These are phyloP conservation scores for Stratiomys singularior DNA, from an alignment of 2,888 invertebrate species.

Conservation along the genomic window DNA sequence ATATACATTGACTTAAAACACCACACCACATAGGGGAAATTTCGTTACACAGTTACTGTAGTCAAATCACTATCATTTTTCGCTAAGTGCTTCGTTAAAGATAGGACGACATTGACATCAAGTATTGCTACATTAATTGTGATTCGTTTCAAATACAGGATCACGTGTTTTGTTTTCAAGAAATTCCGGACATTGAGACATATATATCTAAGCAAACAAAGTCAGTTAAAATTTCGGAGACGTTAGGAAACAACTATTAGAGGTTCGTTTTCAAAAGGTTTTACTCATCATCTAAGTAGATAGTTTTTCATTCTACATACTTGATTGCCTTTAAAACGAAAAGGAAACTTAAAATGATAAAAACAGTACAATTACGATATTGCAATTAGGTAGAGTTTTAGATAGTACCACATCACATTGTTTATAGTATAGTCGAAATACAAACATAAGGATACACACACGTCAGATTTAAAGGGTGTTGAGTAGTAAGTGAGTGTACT, in stretches of 20 bases:
- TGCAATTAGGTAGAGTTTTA: conserved; percentile 54
- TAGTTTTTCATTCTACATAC: conserved; percentile 13
- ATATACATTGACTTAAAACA: conserved; percentile 39
- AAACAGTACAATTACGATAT: conserved; percentile 20
- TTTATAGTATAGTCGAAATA: conserved; percentile 33
- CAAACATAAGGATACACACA: conserved; percentile 35
- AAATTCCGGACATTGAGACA: conserved; percentile 6
- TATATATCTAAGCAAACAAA: not conserved
- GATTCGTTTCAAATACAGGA: conserved; percentile 10
- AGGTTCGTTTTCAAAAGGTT: not conserved
- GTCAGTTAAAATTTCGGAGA: conserved; percentile 4
- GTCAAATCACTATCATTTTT: conserved; percentile 3
- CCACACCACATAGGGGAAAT: conserved; percentile 46
- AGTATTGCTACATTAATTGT: conserved; percentile 7
- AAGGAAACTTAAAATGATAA: conserved; percentile 2
- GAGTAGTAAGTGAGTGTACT: not conserved
- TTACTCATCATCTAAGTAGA: conserved; percentile 13
- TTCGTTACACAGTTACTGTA: conserved; percentile 26
- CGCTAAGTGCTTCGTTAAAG: conserved; percentile 3
- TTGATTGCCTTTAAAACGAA: conserved; percentile 6
- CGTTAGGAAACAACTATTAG: not conserved
- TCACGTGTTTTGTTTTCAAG: not conserved
- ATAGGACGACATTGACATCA: conserved; percentile 16
- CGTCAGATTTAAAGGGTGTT: not conserved
- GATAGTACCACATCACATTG: conserved; percentile 58